Evolutionary conservation across 2,797 vertebrate genomes (phyloP).

Genomic region (Sebastiscus albofasciatus): DNA sequence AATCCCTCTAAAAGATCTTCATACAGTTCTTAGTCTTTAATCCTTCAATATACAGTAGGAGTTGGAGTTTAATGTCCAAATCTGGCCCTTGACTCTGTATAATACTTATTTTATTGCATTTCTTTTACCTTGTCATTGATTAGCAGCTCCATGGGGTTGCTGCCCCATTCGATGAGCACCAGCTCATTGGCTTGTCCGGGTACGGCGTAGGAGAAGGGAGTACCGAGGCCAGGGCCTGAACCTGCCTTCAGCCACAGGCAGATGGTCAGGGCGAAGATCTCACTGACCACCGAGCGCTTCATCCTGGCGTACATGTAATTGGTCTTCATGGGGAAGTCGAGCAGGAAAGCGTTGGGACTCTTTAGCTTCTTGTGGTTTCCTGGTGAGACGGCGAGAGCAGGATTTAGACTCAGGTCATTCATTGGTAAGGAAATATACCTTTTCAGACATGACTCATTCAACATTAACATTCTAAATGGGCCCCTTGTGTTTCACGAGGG

Average conservation of each 20-base stretch:
- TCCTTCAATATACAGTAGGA: not conserved
- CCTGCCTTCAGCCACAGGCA: constrained; percentile 87
- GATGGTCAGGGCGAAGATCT: constrained; percentile 87
- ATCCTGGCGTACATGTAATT: constrained; percentile 88
- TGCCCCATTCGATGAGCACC: constrained; percentile 89
- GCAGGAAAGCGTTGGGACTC: constrained; percentile 81
- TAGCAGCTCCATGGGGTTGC: constrained; percentile 88
- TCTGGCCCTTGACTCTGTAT: not conserved
- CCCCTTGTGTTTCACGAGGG: too few relatives aligned
- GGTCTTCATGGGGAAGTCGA: constrained; percentile 88
- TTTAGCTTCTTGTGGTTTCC: constrained; percentile 78
- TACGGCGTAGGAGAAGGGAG: constrained; percentile 89
- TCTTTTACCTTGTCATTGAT: constrained; percentile 84
- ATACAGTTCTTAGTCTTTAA: not conserved
- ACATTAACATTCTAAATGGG: too few relatives aligned
- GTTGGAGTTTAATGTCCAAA: not conserved
- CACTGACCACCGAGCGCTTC: constrained; percentile 81
- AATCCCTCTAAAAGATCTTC: not conserved
- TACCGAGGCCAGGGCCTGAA: constrained; percentile 83
- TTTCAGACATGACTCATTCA: too few relatives aligned
- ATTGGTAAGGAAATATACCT: not conserved
- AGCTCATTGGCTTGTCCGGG: constrained; percentile 88
- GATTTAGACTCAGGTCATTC: not conserved
- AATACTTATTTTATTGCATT: not conserved
- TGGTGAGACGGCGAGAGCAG: constrained; percentile 38